Evolutionary conservation across 2,888 invertebrate genomes (phyloP).

Genomic region (Hyposoter dolosus): DNA sequence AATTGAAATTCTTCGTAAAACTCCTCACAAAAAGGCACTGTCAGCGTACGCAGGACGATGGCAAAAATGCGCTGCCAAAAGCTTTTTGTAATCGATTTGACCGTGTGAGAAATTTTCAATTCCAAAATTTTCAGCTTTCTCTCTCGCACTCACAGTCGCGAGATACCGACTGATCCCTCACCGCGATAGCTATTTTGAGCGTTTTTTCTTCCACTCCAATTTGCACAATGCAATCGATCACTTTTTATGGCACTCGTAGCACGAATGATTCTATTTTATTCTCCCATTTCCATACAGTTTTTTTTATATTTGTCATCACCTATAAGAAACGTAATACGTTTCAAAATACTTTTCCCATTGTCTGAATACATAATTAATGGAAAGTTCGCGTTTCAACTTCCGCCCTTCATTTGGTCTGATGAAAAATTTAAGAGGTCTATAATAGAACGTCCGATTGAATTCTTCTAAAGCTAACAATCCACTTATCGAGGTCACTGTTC

Average conservation of each 20-base stretch:
- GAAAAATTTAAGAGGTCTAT: background rate
- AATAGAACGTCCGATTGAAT: background rate
- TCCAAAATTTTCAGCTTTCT: no score
- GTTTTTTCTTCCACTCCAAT: background rate
- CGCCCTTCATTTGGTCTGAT: background rate
- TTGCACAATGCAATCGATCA: background rate
- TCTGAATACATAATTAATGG: background rate
- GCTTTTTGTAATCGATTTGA: no score
- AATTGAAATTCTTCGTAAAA: background rate
- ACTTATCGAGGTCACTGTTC: background rate
- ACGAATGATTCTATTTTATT: background rate
- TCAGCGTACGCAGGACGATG: no score
- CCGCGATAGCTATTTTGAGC: background rate
- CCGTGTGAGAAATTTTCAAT: no score
- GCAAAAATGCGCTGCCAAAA: no score
- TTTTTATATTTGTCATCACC: background rate
- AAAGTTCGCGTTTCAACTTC: background rate
- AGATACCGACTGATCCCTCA: background rate
- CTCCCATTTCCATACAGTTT: background rate
- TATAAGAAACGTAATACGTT: background rate
- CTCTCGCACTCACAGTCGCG: no score
- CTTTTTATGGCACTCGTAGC: background rate
- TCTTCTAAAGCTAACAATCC: background rate
- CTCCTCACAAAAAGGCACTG: no score
- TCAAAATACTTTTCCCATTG: background rate